Percentiles rank a stretch among this genome's conserved stretches.
These are phyloP conservation scores for Distichodus sexfasciatus DNA, from an alignment of 2,797 vertebrate genomes.

Conservation along the genomic window DNA sequence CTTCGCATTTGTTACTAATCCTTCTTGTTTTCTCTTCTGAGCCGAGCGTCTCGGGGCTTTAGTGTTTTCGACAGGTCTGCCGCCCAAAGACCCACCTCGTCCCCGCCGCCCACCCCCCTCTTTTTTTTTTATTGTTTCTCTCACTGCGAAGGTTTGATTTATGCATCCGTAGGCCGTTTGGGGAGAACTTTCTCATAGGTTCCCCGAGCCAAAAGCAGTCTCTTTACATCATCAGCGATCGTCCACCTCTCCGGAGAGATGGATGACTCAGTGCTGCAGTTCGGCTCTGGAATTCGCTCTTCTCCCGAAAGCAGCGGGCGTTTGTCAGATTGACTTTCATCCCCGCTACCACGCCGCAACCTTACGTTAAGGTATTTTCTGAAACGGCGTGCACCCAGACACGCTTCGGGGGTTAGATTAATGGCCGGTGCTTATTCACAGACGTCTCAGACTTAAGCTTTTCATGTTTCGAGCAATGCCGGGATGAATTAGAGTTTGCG, in stretches of 20 bases:
- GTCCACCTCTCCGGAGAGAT: slow-evolving; percentile 48
- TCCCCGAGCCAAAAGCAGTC: slow-evolving; percentile 49
- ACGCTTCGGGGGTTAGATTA: background rate
- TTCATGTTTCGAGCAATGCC: background rate
- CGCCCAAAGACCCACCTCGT: slow-evolving; percentile 1
- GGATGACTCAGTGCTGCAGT: slow-evolving; percentile 40
- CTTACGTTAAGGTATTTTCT: background rate
- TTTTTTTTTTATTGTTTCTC: slow-evolving; percentile 41
- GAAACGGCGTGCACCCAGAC: background rate
- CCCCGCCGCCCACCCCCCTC: too few species aligned
- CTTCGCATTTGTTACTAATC: slow-evolving; percentile 7
- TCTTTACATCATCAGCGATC: slow-evolving; percentile 54
- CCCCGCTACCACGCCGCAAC: slow-evolving; percentile 13
- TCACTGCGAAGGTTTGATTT: slow-evolving; percentile 48
- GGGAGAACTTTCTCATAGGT: slow-evolving; percentile 43
- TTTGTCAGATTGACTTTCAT: slow-evolving; percentile 41
- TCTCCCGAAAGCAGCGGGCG: slow-evolving; percentile 25
- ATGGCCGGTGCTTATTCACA: background rate
- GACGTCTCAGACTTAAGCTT: background rate
- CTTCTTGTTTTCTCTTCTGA: slow-evolving; percentile 7
- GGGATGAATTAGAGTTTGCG: background rate
- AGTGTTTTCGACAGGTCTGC: slow-evolving; percentile 31
- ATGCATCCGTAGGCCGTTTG: slow-evolving; percentile 35
- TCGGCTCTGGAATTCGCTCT: slow-evolving; percentile 44
- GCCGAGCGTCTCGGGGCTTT: background rate